Base-by-base conservation (phyloP, 2,113 vertebrate genomes). In the Telmatochromis sp. region DNA sequence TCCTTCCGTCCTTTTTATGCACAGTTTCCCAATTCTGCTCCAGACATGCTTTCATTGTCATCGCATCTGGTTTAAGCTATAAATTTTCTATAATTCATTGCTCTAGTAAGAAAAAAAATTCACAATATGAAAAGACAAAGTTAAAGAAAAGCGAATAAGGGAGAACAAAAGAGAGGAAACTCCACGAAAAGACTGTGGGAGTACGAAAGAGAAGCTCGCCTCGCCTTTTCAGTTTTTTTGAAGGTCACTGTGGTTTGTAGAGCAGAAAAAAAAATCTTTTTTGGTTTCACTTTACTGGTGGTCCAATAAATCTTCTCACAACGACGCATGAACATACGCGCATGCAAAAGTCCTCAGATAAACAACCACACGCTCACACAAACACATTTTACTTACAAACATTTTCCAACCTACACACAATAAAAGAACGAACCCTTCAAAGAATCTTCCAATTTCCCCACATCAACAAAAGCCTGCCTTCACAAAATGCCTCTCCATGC, bases 341-440 rank as follows among this genome's bases (percentile, higher is more conserved):
- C 37, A 55, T 19, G 63, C 78, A 90, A 84, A 78, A 17, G 14
- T 9, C 23, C 55, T 84, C 86, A 55, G 19, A 89, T 80, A 91
- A 89, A 91, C 88, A 91, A 23, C 54, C 53, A 21, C 28, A 4
- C 12, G 40, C 17, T 83, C 53, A 78, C 45, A 81, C 75, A 81
- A 47, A 26, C 51, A 17, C 71, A n/a, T 60, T 86, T 86, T 65
- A 90, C 82, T 83, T 81, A 14, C 4, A 53, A 86, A 90, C 89
- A 88, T 91, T 82, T 91, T 91, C 93, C 91, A 92, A 89, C 89
- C 83, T 68, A 88, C 89, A 90, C 86, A 90, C 81, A 88, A 96
- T 95, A 94, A 94, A 96, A 96, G 89, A 95, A 91, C 92, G 94
- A 95, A 95, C 93, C 92, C 93, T 93, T 89, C 85, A 94, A 95